These are phyloP conservation scores for Drosophila testacea DNA, from an alignment of 2,888 invertebrate genomes.

Conservation along the genomic window DNA sequence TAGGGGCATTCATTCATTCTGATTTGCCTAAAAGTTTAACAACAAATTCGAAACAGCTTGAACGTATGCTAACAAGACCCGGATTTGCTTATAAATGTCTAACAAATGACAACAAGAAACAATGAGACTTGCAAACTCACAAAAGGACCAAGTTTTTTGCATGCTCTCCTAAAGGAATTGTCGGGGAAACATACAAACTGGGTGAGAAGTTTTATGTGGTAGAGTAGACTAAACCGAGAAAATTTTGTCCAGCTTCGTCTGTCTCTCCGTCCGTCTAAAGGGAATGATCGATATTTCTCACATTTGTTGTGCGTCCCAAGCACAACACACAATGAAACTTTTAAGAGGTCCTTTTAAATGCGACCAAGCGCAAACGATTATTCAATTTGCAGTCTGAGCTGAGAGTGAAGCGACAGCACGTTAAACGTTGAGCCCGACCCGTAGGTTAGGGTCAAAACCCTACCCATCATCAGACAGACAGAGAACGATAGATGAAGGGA, in stretches of 20 bases:
- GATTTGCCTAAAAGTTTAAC: conserved; percentile 65
- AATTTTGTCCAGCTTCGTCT: conserved; percentile 31
- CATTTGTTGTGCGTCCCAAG: conserved; percentile 35
- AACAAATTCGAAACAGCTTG: conserved; percentile 42
- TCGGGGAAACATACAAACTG: conserved; percentile 37
- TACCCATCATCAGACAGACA: conserved; percentile 23
- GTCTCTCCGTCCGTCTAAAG: conserved; percentile 12
- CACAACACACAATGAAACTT: conserved; percentile 61
- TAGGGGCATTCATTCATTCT: conserved; percentile 39
- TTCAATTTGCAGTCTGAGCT: conserved; percentile 69
- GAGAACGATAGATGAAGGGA: background rate
- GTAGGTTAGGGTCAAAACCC: conserved; percentile 43
- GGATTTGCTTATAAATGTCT: conserved; percentile 75
- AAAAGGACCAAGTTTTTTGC: conserved; percentile 56
- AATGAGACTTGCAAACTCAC: conserved; percentile 37
- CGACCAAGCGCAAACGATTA: conserved; percentile 78
- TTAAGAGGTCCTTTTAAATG: conserved; percentile 74
- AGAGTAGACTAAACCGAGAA: conserved; percentile 42
- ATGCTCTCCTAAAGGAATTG: conserved; percentile 27
- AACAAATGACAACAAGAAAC: conserved; percentile 63
- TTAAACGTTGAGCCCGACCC: conserved; percentile 45
- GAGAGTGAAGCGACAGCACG: conserved; percentile 20
- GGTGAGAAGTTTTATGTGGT: conserved; percentile 55
- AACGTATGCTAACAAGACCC: conserved; percentile 57
- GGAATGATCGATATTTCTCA: conserved; percentile 66